These are phyloP conservation scores for Menidia beryllina DNA, from an alignment of 2,113 vertebrate genomes.

Conservation along the genomic window DNA sequence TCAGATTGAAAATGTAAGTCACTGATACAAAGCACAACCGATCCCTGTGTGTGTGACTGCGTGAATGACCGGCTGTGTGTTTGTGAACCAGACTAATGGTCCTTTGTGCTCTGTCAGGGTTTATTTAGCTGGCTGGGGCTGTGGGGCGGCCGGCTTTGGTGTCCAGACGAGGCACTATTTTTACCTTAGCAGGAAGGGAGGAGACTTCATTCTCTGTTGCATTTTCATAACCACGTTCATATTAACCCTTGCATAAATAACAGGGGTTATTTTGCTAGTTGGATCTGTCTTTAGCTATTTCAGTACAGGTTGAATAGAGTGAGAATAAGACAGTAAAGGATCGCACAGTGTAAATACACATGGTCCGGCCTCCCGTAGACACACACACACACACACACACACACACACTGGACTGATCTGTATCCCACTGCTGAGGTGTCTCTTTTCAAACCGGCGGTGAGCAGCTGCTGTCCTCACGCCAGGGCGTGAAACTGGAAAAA, in stretches of 20 bases:
- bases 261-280: slow-evolving; percentile 21
- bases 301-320: background rate
- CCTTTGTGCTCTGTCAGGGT: slow-evolving; percentile 72
- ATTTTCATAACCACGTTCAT: slow-evolving; percentile 19
- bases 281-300: background rate
- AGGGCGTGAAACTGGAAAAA: slow-evolving; percentile 58
- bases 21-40: slow-evolving; percentile 42
- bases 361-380: slow-evolving; percentile 2
- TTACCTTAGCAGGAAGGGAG: slow-evolving; percentile 61
- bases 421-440: slow-evolving; percentile 46
- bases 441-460: slow-evolving; percentile 62
- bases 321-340: slow-evolving; percentile 16
- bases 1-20: slow-evolving; percentile 69
- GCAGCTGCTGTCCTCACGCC: slow-evolving; percentile 77
- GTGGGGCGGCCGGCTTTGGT: slow-evolving; percentile 57
- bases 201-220: slow-evolving; percentile 38
- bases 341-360: slow-evolving; percentile 18
- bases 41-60: slow-evolving; percentile 23
- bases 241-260: slow-evolving; percentile 21
- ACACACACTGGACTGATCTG: slow-evolving; percentile 10
- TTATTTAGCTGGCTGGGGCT: slow-evolving; percentile 66
- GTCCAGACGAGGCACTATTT: slow-evolving; percentile 65
- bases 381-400: too few species aligned
- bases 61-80: slow-evolving; percentile 20
- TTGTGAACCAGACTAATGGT: slow-evolving; percentile 62